A percentile compares a stretch with the other conserved stretches of the same genome.
Conservation (phyloP, 2,888 invertebrate species). For the Dicroscelio sp. region DNA sequence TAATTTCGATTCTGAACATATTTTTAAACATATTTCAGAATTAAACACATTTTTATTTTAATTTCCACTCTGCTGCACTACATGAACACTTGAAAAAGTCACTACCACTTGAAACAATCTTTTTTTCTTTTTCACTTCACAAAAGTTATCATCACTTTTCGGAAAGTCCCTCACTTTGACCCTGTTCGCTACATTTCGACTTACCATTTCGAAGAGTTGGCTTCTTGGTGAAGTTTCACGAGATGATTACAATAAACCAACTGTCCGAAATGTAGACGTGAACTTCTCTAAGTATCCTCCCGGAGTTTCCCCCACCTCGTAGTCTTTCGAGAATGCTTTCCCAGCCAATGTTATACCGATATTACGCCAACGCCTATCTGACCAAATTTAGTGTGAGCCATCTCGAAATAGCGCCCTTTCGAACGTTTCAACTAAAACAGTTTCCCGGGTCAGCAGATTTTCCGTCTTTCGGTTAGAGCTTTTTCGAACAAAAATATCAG, state of each 20-base stretch:
- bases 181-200: constrained; percentile 76
- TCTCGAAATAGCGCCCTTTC: constrained; percentile 90
- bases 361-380: constrained; percentile 90
- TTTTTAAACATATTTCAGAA: too few species aligned
- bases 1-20: too few species aligned
- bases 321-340: constrained; percentile 88
- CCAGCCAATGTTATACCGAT: constrained; percentile 86
- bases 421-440: constrained; percentile 69
- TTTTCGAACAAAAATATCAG: constrained; percentile 32
- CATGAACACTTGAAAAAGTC: too few species aligned
- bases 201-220: constrained; percentile 90
- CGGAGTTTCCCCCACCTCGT: constrained; percentile 88
- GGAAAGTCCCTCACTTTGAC: background rate
- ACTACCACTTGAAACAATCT: background rate
- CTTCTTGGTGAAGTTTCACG: constrained; percentile 85
- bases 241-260: constrained; percentile 91
- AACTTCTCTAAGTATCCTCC: constrained; percentile 91
- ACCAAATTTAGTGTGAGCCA: constrained; percentile 91
- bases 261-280: constrained; percentile 90
- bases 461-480: constrained; percentile 39
- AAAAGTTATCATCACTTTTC: constrained; percentile 35
- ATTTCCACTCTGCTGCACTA: too few species aligned
- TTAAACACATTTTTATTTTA: too few species aligned
- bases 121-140: background rate
- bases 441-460: constrained; percentile 67